A percentile compares a stretch with the other conserved stretches of the same genome.
phyloP scores from a whole-genome alignment of 2,888 invertebrate genomes.

The Hydropsyche betteni region DNA sequence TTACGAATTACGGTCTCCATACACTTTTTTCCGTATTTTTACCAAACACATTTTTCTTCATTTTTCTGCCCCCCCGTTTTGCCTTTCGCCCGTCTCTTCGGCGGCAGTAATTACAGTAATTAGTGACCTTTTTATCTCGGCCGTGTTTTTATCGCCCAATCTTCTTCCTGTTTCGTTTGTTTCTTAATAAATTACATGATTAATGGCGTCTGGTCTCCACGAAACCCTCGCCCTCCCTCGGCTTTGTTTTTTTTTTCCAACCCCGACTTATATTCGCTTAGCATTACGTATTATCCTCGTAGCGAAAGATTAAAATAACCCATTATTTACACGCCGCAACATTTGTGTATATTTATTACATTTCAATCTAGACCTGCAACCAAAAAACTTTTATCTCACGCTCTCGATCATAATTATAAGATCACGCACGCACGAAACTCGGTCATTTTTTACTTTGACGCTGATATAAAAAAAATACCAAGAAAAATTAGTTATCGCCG shows the following conservation, averaged over 20 bases:
- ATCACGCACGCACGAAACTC: conserved; percentile 28
- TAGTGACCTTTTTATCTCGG: conserved; percentile 39
- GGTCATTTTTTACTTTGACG: too few relatives aligned
- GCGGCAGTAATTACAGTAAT: conserved; percentile 35
- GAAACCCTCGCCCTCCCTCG: background rate
- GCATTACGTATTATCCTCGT: conserved; percentile 17
- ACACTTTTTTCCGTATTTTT: background rate
- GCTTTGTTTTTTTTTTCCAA: background rate
- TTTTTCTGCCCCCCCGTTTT: background rate
- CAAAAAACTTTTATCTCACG: conserved; percentile 19
- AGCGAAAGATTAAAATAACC: conserved; percentile 24
- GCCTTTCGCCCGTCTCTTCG: background rate
- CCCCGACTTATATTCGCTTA: conserved; percentile 6
- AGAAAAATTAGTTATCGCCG: too few relatives aligned
- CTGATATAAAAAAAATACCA: too few relatives aligned
- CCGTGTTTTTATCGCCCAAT: conserved; percentile 26
- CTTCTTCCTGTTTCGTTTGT: conserved; percentile 32
- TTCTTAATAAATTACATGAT: conserved; percentile 33
- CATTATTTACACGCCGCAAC: conserved; percentile 32
- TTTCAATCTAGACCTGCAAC: conserved; percentile 10
- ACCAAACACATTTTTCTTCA: background rate
- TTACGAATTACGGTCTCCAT: background rate
- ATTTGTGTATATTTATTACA: conserved; percentile 28
- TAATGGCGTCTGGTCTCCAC: conserved; percentile 27
- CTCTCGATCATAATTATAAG: conserved; percentile 26